A percentile compares a stretch with the other conserved stretches of the same genome.
These are phyloP conservation scores for Rafetus swinhoei DNA, from an alignment of 2,113 vertebrate species.

Conservation along the genomic window DNA sequence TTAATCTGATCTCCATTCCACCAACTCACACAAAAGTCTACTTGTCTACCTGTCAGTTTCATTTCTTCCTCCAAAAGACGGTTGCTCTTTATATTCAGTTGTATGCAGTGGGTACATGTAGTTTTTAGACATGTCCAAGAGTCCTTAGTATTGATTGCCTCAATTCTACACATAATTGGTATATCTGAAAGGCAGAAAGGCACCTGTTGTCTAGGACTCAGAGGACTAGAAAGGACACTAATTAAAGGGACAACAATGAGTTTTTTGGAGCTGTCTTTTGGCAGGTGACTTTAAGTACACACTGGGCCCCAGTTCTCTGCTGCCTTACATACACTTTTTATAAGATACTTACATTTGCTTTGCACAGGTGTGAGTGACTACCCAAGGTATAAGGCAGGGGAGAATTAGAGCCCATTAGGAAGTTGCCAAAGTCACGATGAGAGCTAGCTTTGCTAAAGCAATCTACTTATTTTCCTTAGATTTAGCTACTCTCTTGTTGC, in stretches of 20 bases:
- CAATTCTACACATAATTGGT: constrained; percentile 36
- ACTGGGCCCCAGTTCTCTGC: background rate
- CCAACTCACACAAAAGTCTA: constrained; percentile 4
- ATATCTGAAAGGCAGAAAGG: constrained; percentile 28
- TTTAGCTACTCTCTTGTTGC: background rate
- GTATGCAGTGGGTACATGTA: constrained; percentile 8
- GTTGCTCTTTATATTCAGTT: constrained; percentile 18
- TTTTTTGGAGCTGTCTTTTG: background rate
- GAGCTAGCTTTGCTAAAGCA: background rate
- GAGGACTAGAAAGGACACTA: constrained; percentile 14
- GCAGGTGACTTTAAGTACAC: background rate
- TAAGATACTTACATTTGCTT: background rate
- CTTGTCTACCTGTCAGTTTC: constrained; percentile 31
- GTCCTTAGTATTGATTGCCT: constrained; percentile 18
- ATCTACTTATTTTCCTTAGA: background rate
- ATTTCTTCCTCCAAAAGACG: constrained; percentile 38
- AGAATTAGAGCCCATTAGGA: background rate
- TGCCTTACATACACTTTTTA: background rate
- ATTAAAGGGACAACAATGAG: constrained; percentile 5
- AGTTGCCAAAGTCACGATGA: background rate
- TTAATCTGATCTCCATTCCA: background rate
- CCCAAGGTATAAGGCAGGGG: background rate
- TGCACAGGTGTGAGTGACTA: constrained; percentile 11
- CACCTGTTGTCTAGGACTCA: constrained; percentile 12
- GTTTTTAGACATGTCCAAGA: constrained; percentile 31